These are phyloP conservation scores for Corvus moneduloides DNA, from an alignment of 2,113 vertebrate genomes.

Conservation along the genomic window DNA sequence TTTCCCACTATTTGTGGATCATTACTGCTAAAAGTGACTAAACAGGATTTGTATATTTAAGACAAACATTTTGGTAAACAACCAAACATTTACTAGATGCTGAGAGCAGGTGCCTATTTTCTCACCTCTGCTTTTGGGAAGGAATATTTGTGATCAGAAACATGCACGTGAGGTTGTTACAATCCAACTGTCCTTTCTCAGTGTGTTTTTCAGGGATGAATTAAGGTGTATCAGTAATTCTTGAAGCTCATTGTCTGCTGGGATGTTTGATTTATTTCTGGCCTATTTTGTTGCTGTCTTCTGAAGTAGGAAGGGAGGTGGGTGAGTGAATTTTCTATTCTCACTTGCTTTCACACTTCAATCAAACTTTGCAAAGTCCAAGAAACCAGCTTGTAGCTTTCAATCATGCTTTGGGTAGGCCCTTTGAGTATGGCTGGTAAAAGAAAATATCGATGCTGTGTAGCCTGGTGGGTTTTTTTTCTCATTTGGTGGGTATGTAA, in stretches of 20 bases:
- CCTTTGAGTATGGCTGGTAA: background rate
- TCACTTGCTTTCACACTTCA: background rate
- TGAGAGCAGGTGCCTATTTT: background rate
- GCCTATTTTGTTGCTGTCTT: background rate
- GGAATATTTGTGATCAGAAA: background rate
- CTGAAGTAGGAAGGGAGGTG: background rate
- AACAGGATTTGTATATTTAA: background rate
- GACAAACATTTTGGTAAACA: background rate
- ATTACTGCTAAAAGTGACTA: background rate
- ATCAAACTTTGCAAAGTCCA: background rate
- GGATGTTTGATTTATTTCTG: background rate
- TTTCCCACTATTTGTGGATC: background rate
- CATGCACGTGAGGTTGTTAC: background rate
- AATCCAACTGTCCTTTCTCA: rapidly evolving
- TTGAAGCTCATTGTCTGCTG: background rate
- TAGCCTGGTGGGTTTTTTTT: background rate
- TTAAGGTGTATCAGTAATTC: background rate
- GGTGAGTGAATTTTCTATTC: background rate
- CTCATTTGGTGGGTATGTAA: background rate
- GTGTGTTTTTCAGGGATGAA: background rate
- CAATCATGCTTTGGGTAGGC: background rate
- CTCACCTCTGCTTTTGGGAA: background rate
- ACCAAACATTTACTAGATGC: background rate
- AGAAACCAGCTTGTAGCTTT: background rate
- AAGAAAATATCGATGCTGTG: background rate